These are phyloP conservation scores for Ammodytes dubius DNA, from an alignment of 2,113 vertebrate genomes.

Conservation along the genomic window DNA sequence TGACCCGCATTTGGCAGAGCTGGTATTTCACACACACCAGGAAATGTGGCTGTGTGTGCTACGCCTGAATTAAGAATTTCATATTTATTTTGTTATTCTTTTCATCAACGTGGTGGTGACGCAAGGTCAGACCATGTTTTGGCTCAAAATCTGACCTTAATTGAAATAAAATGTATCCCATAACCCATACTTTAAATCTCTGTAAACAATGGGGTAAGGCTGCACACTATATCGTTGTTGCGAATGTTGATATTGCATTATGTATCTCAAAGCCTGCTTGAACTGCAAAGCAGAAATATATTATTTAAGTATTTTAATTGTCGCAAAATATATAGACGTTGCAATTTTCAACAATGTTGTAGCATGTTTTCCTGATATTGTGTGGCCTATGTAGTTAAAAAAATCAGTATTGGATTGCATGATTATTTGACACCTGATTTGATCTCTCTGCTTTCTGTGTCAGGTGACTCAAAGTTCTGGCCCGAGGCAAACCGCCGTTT, in stretches of 20 bases:
- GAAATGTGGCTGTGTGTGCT: not conserved
- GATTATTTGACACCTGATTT: not conserved
- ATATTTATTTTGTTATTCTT: too few relatives aligned
- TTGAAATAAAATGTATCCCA: too few relatives aligned
- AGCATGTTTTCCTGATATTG: too few relatives aligned
- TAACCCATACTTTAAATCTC: not conserved
- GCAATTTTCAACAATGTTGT: too few relatives aligned
- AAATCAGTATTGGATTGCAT: not conserved
- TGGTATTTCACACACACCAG: not conserved
- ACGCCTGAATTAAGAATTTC: not conserved
- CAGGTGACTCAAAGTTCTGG: constrained; percentile 92
- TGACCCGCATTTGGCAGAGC: not conserved
- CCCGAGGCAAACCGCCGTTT: constrained; percentile 96
- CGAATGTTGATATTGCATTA: too few relatives aligned
- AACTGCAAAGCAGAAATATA: too few relatives aligned
- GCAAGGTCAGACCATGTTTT: not conserved
- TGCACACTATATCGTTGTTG: too few relatives aligned
- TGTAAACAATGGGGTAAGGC: not conserved
- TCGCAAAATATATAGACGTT: too few relatives aligned
- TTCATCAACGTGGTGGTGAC: not conserved
- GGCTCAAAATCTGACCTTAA: not conserved
- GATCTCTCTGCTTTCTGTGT: constrained; percentile 5
- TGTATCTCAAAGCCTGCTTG: too few relatives aligned
- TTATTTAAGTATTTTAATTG: too few relatives aligned
- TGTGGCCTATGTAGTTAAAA: not conserved